phyloP scores from a whole-genome alignment of 2,888 invertebrate genomes.

The Torymus aiolomorphi region DNA sequence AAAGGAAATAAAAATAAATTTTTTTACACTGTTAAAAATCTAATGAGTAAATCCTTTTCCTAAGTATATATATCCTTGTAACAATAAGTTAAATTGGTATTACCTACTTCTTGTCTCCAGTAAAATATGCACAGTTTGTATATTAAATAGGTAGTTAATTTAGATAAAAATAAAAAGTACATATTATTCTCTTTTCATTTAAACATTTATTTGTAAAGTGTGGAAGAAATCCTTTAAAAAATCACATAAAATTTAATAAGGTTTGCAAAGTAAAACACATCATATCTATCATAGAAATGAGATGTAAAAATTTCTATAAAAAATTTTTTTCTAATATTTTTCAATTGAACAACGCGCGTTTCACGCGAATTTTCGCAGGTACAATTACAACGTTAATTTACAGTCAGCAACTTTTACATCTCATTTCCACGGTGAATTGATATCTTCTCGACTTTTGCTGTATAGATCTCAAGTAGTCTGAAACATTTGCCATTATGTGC shows the following conservation, averaged over 20 bases:
- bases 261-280: conserved; percentile 36
- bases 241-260: conserved; percentile 39
- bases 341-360: conserved; percentile 17
- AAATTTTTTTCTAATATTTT: conserved; percentile 34
- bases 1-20: conserved; percentile 25
- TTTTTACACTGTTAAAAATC: conserved; percentile 4
- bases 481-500: conserved; percentile 31
- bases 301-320: conserved; percentile 39
- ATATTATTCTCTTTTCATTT: conserved; percentile 26
- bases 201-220: conserved; percentile 57
- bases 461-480: conserved; percentile 4
- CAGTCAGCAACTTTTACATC: conserved; percentile 38
- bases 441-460: background rate
- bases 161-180: conserved; percentile 19
- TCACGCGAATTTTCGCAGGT: conserved; percentile 33
- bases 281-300: conserved; percentile 37
- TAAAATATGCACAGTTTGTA: background rate
- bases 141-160: conserved; percentile 4
- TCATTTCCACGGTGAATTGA: conserved; percentile 34
- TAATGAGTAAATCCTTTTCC: conserved; percentile 23
- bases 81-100: background rate
- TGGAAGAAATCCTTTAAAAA: conserved; percentile 48
- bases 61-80: conserved; percentile 2
- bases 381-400: conserved; percentile 42
- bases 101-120: conserved; percentile 45